A percentile compares a stretch with the other conserved stretches of the same genome.
Conservation (phyloP, 2,888 invertebrate species). For the Ellobium chinense region DNA sequence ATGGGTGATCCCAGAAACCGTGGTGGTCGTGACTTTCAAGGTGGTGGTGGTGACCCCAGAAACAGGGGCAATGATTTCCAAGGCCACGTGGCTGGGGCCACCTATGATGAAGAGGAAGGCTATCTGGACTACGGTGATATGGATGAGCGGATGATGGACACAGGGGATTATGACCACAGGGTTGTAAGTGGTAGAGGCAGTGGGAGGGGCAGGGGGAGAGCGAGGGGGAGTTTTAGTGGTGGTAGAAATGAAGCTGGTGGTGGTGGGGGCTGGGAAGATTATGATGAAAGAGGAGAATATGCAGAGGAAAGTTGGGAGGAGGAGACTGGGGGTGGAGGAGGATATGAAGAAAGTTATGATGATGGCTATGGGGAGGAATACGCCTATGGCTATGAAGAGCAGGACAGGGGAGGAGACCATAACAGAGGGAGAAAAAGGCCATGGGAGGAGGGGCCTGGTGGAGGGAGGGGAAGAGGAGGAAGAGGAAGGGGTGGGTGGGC, state of each 20-base stretch:
- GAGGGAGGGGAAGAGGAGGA: constrained; percentile 44
- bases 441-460: constrained; percentile 38
- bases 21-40: constrained; percentile 24
- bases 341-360: neutral
- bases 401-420: constrained; percentile 40
- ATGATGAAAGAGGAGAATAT: neutral
- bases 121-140: constrained; percentile 38
- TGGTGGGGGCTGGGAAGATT: constrained; percentile 12
- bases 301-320: constrained; percentile 2
- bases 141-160: constrained; percentile 18
- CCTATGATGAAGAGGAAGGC: constrained; percentile 2
- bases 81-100: neutral
- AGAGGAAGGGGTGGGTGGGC: constrained; percentile 27
- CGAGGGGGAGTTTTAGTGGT: too few species aligned
- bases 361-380: constrained; percentile 26
- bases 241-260: neutral
- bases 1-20: constrained; percentile 26
- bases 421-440: constrained; percentile 45
- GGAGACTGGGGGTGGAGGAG: constrained; percentile 3
- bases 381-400: constrained; percentile 16
- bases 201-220: neutral
- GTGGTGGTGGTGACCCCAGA: neutral
- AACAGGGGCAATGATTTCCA: neutral
- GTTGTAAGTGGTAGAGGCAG: neutral
- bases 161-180: constrained; percentile 17